Base-by-base conservation (phyloP, 2,113 vertebrate species). In the Picathartes gymnocephalus region DNA sequence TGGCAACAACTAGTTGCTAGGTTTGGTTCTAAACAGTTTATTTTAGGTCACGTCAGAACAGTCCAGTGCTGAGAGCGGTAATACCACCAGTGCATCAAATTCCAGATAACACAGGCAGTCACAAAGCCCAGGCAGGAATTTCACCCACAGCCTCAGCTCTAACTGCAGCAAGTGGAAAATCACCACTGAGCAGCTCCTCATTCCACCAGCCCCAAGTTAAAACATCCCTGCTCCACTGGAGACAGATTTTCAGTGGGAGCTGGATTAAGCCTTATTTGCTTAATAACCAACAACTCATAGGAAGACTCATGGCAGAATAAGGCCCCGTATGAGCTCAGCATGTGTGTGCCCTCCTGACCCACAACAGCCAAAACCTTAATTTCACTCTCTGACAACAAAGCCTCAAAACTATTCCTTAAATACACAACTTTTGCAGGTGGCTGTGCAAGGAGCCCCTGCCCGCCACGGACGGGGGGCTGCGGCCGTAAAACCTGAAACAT, bases 11-110 rank as follows among this genome's bases (percentile, higher is more conserved):
- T 62, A 84, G 89, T 76, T 84, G 69, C 66, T 35, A 20, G 47
- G 44, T 96, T 73, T 71, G 27, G 47, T 92, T 94, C 78, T 79
- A 53, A 87, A 94, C 69, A 47, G 91, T 70, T 92, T 81, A 72
- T 83, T 91, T 44, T 42, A 95, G 97, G 96, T 96, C 95, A 94
- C 27, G 8, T 93, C 91, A 96, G 96, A 95, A 95, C 92, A 97
- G 86, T 69, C 44, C 33, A 81, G 30, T 2, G 5, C 48, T 11
- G 10, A 66, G 66, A 90, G 64, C 13, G 2, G 86, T 77, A 86
- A 18, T 48, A 23, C 61, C 74, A 87, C 20, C 71, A 77, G 27
- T 16, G 13, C 85, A 27, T 66, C 53, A 25, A 37, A 54, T 65
- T 78, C 57, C 73, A 90, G 71, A 42, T 65, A 92, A 92, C 53